These are phyloP conservation scores for Polypedilum vanderplanki DNA, from an alignment of 1,140 invertebrate genomes.

Conservation along the genomic window DNA sequence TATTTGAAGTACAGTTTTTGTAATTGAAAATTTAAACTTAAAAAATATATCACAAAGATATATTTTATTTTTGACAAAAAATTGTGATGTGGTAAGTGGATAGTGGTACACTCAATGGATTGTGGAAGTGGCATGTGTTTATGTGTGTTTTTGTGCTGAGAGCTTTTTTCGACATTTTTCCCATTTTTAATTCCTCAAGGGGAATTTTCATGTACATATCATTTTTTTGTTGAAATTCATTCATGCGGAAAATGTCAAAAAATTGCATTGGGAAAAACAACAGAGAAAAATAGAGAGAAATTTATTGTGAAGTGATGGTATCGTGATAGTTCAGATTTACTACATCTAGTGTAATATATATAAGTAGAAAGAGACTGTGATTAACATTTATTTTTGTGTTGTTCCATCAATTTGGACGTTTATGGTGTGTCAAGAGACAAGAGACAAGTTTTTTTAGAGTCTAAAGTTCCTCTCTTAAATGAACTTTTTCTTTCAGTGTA, in stretches of 20 bases:
- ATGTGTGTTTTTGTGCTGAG: slow-evolving; percentile 11
- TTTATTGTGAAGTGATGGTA: background rate
- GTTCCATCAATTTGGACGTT: background rate
- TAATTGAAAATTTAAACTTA: background rate
- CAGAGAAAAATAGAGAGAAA: background rate
- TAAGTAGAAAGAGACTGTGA: background rate
- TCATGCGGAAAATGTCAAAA: background rate
- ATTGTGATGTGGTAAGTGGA: background rate
- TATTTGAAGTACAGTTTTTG: background rate
- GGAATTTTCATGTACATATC: too few relatives aligned
- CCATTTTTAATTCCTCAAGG: background rate
- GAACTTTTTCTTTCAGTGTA: background rate
- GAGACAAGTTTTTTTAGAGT: background rate
- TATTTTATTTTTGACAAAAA: background rate
- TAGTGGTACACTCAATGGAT: background rate
- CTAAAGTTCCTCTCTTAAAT: background rate
- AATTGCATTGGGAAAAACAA: background rate
- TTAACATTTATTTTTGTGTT: background rate
- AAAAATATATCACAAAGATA: background rate
- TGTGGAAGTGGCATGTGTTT: slow-evolving; percentile 1
- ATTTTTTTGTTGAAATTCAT: too few relatives aligned
- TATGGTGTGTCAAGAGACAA: background rate
- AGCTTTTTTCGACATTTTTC: slow-evolving; percentile 6
- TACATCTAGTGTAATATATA: background rate
- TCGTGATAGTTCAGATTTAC: slow-evolving; percentile 5